Percentiles rank a stretch among this genome's conserved stretches.
Conservation (phyloP, 2,113 vertebrate genomes). For the Clarias gariepinus region DNA sequence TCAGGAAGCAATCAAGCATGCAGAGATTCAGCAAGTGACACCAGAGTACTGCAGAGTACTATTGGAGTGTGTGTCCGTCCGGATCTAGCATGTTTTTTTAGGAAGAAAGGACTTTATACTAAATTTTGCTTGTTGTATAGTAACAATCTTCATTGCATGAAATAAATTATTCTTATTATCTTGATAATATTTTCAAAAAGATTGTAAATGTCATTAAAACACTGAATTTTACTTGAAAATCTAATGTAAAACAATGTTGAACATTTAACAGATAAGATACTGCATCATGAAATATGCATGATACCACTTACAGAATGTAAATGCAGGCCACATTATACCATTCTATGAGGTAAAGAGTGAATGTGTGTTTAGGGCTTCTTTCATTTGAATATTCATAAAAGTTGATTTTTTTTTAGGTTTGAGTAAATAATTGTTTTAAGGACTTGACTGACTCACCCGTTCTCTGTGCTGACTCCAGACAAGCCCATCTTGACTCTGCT, state of each 20-base stretch:
- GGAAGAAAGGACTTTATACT: too few species aligned
- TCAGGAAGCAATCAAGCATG: too few species aligned
- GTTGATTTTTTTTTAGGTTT: not conserved
- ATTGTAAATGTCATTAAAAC: too few species aligned
- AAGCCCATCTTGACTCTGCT: slow-evolving; percentile 57
- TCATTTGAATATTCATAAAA: not conserved
- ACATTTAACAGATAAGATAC: not conserved
- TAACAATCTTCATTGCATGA: too few species aligned
- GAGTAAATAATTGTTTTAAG: not conserved
- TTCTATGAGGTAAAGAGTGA: too few species aligned
- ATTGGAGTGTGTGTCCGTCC: too few species aligned
- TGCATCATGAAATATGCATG: not conserved
- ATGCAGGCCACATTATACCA: not conserved
- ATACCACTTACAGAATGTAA: not conserved
- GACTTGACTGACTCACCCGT: slow-evolving; percentile 55
- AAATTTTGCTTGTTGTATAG: too few species aligned
- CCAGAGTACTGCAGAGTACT: too few species aligned
- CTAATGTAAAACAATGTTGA: not conserved
- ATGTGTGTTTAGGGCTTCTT: not conserved
- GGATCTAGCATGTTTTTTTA: too few species aligned
- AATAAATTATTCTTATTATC: too few species aligned
- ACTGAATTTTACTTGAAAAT: not conserved
- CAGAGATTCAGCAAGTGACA: too few species aligned
- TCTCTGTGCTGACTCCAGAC: slow-evolving; percentile 70
- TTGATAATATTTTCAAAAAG: too few species aligned